Evolutionary conservation across 2,113 vertebrate genomes (phyloP), one percentile per base, ranked within the genome.

Genomic region (Leucopsar rothschildi): DNA sequence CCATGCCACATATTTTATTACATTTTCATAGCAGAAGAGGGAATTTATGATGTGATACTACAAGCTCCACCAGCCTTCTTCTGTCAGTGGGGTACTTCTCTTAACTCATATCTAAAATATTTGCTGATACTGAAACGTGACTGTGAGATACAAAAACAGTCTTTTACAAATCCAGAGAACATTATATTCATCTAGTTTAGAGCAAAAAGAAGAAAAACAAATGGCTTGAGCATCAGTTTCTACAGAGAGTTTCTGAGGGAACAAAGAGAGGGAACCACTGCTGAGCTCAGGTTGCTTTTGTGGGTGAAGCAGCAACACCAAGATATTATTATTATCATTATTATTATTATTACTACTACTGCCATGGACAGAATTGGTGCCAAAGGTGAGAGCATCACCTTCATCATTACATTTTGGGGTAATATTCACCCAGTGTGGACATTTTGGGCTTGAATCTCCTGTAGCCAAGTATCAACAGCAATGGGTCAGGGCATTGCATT

Each of bases 81-180:
- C 95, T 95, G 93, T 98, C 95, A 96, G 85, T 88, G 89, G 91
- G 92, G 86, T 94, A 96, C 92, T 93, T 96, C 90, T 96, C 86
- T 92, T 96, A 86, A 96, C 86, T 97, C 90, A 77, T 64, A 89
- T 83, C 88, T 96, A 89, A 97, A 96, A 95, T 97, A 97, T 97
- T 96, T 96, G 90, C 97, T 94, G 96, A 96, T 92, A 92, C 92
- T 85, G 92, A 88, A 93, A 96, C 53, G 40, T 80, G 90, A 87
- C 89, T 88, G 75, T 70, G 82, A 94, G 93, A 83, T 47, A 94
- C 68, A 88, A 81, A 86, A 75, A 9, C 73, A 84, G 61, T 5
- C 61, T 93, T 92, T 91, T 85, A 60, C 82, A 92, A 45, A 61
- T 93, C n/a, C 33, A n/a, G 72, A 90, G 86, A 81, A 92, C 84